phyloP scores from a whole-genome alignment of 2,797 vertebrate genomes.

The Anniella stebbinsi region DNA sequence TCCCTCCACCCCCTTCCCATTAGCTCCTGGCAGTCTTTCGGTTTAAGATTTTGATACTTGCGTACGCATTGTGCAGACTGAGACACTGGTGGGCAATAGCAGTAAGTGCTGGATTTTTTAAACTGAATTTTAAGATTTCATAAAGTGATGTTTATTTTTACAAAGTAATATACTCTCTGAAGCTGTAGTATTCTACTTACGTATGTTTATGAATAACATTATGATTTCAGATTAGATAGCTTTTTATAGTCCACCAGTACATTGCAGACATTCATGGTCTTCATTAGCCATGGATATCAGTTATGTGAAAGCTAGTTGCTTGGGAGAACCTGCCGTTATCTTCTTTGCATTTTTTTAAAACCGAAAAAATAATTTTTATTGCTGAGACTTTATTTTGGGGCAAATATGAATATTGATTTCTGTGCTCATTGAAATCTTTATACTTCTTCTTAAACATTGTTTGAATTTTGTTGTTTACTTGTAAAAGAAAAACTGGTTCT shows the following conservation, averaged over 20 bases:
- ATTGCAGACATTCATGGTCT: background rate
- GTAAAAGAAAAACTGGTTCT: no score
- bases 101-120: conserved; percentile 81
- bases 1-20: conserved; percentile 40
- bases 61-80: conserved; percentile 93
- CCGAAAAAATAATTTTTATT: background rate
- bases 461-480: background rate
- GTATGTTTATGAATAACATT: background rate
- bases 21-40: conserved; percentile 94
- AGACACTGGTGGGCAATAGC: conserved; percentile 97
- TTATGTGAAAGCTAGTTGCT: background rate
- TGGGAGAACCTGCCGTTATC: background rate
- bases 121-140: conserved; percentile 42
- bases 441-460: background rate
- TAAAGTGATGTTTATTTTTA: background rate
- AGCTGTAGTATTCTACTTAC: background rate
- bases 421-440: background rate
- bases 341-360: background rate
- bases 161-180: background rate
- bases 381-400: background rate
- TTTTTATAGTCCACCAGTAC: conserved; percentile 21
- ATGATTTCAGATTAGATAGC: background rate
- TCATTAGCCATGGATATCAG: background rate
- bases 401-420: background rate
- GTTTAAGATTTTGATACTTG: conserved; percentile 91